phyloP scores from a whole-genome alignment of 2,888 invertebrate genomes.

The Synanthedon vespiformis region DNA sequence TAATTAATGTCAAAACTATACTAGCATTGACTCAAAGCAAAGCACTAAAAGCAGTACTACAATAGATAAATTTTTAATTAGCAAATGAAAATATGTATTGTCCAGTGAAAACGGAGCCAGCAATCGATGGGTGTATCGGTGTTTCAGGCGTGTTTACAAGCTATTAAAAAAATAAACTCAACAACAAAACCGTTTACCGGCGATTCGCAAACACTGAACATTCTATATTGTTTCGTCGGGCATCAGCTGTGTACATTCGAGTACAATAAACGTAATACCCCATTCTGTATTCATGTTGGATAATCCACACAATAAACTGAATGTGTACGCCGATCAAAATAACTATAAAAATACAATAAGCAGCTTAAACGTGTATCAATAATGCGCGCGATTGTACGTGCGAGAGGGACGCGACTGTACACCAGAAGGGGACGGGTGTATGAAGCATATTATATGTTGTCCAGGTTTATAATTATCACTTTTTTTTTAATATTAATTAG shows the following conservation, averaged over 20 bases:
- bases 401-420: conserved; percentile 16
- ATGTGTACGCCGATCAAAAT: conserved; percentile 61
- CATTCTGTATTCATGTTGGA: conserved; percentile 56
- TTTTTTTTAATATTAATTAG: no score
- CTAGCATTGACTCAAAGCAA: no score
- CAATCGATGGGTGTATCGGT: no score
- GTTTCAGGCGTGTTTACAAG: conserved; percentile 32
- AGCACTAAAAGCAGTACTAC: no score
- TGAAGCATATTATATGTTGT: conserved; percentile 20
- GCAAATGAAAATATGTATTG: no score
- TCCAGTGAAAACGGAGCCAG: no score
- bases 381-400: conserved; percentile 40
- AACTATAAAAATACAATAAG: conserved; percentile 70
- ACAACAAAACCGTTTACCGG: conserved; percentile 32
- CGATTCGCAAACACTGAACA: conserved; percentile 42
- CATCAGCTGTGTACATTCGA: conserved; percentile 61
- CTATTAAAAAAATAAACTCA: conserved; percentile 36
- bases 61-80: no score
- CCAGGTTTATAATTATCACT: no score
- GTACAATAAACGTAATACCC: conserved; percentile 48
- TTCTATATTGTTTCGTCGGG: conserved; percentile 34
- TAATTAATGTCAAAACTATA: no score
- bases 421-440: conserved; percentile 7
- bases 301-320: conserved; percentile 50
- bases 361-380: conserved; percentile 61